Evolutionary conservation across 2,113 vertebrate species (phyloP).

Genomic region (Thamnaconus septentrionalis): DNA sequence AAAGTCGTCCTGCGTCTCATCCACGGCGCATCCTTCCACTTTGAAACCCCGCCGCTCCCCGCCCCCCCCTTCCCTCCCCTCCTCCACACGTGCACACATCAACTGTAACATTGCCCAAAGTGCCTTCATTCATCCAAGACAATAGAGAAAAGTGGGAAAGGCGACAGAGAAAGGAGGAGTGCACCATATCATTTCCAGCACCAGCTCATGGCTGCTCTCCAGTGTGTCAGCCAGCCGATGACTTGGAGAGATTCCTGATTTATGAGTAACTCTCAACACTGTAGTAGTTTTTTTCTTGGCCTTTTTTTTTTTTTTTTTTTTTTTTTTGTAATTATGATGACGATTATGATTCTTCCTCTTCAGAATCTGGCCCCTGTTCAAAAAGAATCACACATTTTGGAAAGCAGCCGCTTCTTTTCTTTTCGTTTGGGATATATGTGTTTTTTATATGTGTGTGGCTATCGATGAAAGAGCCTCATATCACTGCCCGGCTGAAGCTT

Average conservation of each 20-base stretch:
- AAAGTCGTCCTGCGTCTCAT: slow-evolving; percentile 33
- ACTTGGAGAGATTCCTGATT: slow-evolving; percentile 47
- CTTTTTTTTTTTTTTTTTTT: background rate
- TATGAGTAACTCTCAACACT: slow-evolving; percentile 38
- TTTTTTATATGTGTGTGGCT: slow-evolving; percentile 72
- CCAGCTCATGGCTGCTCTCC: slow-evolving; percentile 73
- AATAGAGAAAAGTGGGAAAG: slow-evolving; percentile 32
- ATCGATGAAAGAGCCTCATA: slow-evolving; percentile 80
- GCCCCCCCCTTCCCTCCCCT: background rate
- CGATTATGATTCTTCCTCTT: background rate
- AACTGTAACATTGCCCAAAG: slow-evolving; percentile 25
- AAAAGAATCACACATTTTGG: slow-evolving; percentile 65
- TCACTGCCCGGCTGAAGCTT: slow-evolving; percentile 42
- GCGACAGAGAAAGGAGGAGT: slow-evolving; percentile 56
- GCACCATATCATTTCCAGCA: slow-evolving; percentile 76
- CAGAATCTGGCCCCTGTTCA: slow-evolving; percentile 48
- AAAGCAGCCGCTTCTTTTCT: slow-evolving; percentile 73
- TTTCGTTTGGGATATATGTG: slow-evolving; percentile 77
- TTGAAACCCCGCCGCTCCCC: too few species aligned
- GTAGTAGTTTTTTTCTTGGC: slow-evolving; percentile 15
- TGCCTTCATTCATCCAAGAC: slow-evolving; percentile 66
- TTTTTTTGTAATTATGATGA: background rate
- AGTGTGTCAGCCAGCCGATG: slow-evolving; percentile 52
- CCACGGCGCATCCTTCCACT: slow-evolving; percentile 8
- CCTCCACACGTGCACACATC: slow-evolving; percentile 29